These are phyloP conservation scores for Globia sparganii DNA, from an alignment of 2,888 invertebrate species.

Conservation along the genomic window DNA sequence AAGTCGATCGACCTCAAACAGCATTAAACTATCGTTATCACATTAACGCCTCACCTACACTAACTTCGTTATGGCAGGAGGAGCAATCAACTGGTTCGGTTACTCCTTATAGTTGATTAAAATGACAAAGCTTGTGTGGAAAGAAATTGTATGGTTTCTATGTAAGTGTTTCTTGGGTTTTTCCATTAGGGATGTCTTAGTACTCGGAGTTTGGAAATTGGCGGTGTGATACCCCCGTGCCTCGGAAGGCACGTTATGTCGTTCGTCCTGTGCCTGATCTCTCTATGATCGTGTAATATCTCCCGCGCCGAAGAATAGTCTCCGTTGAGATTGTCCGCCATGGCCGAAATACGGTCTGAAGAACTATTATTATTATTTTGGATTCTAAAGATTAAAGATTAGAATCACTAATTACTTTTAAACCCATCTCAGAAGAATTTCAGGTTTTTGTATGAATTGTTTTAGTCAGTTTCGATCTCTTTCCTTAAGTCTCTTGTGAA, in stretches of 20 bases:
- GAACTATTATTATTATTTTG: neutral
- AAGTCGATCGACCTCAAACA: constrained; percentile 11
- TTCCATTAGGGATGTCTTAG: too few relatives aligned
- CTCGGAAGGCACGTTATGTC: too few relatives aligned
- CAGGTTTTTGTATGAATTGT: too few relatives aligned
- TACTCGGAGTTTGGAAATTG: too few relatives aligned
- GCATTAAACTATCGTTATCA: constrained; percentile 41
- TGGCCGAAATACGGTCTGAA: too few relatives aligned
- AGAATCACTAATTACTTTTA: neutral
- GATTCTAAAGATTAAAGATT: neutral
- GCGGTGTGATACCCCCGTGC: too few relatives aligned
- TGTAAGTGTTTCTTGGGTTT: too few relatives aligned
- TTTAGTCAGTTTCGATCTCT: neutral
- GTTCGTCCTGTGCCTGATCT: too few relatives aligned
- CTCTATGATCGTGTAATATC: too few relatives aligned
- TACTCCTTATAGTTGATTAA: neutral
- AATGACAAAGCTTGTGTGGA: too few relatives aligned
- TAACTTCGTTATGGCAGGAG: constrained; percentile 23
- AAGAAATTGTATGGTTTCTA: neutral
- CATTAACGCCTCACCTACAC: constrained; percentile 17
- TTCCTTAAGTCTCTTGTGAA: neutral
- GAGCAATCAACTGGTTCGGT: constrained; percentile 18
- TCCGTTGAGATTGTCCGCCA: too few relatives aligned
- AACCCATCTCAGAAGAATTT: neutral
- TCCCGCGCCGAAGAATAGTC: too few relatives aligned